Conservation (phyloP, 2,113 vertebrate genomes). For the Platysteira castanea region DNA sequence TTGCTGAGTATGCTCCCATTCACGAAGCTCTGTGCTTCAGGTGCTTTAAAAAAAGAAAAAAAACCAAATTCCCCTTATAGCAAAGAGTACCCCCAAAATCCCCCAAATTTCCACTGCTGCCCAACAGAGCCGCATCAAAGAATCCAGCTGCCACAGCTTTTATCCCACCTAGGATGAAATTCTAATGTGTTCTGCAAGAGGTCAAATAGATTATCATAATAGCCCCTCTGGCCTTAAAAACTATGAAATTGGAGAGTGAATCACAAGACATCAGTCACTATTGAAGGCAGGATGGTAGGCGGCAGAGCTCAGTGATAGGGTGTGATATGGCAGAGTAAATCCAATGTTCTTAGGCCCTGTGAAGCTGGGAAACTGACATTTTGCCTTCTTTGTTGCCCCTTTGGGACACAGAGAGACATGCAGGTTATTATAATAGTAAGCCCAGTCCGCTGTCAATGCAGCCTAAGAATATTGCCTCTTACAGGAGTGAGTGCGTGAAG, state of each 20-base stretch:
- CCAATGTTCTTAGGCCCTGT: not conserved
- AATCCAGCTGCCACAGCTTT: conserved; percentile 23
- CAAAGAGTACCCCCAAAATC: not conserved
- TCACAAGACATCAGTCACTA: not conserved
- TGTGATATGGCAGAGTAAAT: not conserved
- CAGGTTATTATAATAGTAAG: conserved; percentile 29
- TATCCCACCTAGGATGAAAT: not conserved
- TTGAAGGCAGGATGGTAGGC: not conserved
- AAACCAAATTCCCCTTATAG: not conserved
- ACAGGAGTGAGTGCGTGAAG: not conserved
- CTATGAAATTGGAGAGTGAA: conserved; percentile 30
- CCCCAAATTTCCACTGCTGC: not conserved
- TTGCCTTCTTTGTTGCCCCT: conserved; percentile 48
- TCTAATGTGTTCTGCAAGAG: not conserved
- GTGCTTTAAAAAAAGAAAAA: not conserved
- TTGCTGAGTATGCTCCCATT: not conserved
- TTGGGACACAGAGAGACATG: not conserved
- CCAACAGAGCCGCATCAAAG: not conserved
- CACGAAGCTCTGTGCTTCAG: not conserved
- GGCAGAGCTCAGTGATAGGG: not conserved
- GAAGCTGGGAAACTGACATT: conserved; percentile 54
- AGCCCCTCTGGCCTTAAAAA: conserved; percentile 23
- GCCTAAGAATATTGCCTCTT: conserved; percentile 40
- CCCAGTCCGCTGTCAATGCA: not conserved
- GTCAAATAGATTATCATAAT: conserved; percentile 46